Base-by-base conservation (phyloP, 2,888 invertebrate species). In the Emmelina monodactyla region DNA sequence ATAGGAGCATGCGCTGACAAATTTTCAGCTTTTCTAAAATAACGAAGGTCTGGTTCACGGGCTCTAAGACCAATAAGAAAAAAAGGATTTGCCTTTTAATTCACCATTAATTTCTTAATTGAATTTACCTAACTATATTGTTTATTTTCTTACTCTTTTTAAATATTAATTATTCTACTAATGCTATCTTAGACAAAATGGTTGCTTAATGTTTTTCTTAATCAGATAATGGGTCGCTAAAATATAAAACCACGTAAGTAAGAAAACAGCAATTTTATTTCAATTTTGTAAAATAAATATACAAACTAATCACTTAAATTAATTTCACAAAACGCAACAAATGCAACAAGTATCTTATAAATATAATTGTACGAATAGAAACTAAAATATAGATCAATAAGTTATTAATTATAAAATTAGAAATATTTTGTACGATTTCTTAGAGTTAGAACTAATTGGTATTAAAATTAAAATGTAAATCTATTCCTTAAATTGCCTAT, bases 241-340 rank as follows among this genome's bases (percentile, higher is more conserved):
- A 31, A 33, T 38, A 43, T 51, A 42, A 41, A 50, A 43, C 44
- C 49, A 40, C 35, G 33, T 38, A 40, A 16, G 31, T 46, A 50
- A 55, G 63, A 73, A 70, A 76, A 75, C 75, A 76, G 58, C 58
- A 53, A 62, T 47, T 75, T 75, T 72, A 70, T 60, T 66, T 51
- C 45, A 62, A 58, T 63, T 61, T 65, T 58, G 55, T 58, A 56
- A 59, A 75, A 76, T 76, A 78, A 76, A 76, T 75, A 76, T 65
- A 68, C 14, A 36, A 62, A 60, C 65, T 58, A 61, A 62, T 61
- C 62, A 48, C 65, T 65, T 63, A 70, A 57, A 55, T 62, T 58
- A 53, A 62, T 64, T 66, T 62, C 61, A 64, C 55, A 55, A 60
- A 76, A 76, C 72, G 73, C 71, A 78, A 76, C 73, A 76, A 76